Base-by-base conservation (phyloP, 2,797 vertebrate genomes). In the Malacoctenus gilli region DNA sequence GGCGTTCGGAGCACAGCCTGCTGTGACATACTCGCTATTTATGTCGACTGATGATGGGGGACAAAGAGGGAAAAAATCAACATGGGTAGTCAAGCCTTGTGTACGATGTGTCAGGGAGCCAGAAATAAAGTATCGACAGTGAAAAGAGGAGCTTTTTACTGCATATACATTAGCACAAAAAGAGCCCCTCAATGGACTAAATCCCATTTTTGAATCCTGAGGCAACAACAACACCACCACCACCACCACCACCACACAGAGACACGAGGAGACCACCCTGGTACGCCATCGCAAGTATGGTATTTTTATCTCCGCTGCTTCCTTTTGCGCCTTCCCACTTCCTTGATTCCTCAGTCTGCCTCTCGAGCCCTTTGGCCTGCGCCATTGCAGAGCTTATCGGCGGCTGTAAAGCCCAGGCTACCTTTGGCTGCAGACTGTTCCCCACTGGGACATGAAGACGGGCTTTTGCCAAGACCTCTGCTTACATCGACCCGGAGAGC, bases 21-120 rank as follows among this genome's bases (percentile, higher is more conserved):
- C 89, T 91, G 89, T 85, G 90, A 88, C 85, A 82, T 79, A 82
- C 84, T 78, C 70, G 76, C 78, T 81, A 77, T 89, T 90, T 83
- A 87, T 89, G 86, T 87, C 81, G 81, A 80, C 83, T 91, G 79
- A 82, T 84, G 79, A 82, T 69, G 77, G 68, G 79, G 74, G 77
- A 84, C 78, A 82, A 72, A 77, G 49, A 47, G 30, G 65, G 62
- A 56, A 68, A 74, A 72, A 83, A 79, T 70, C 73, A 53, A 79
- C 76, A 81, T 18, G 71, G 70, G 59, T 67, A 80, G 32, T 61
- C 43, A 61, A 68, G 67, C 64, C 81, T 60, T 3, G 67, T 48
- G 41, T 68, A 72, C 75, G 78, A 86, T 82, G 63, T 68, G 84
- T 69, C 56, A 80, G 40, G 31, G 63, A 74, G 72, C 64, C 57